These are phyloP conservation scores for Heteractis magnifica DNA, from an alignment of 92 coral and sea anemone genomes.

Conservation along the genomic window DNA sequence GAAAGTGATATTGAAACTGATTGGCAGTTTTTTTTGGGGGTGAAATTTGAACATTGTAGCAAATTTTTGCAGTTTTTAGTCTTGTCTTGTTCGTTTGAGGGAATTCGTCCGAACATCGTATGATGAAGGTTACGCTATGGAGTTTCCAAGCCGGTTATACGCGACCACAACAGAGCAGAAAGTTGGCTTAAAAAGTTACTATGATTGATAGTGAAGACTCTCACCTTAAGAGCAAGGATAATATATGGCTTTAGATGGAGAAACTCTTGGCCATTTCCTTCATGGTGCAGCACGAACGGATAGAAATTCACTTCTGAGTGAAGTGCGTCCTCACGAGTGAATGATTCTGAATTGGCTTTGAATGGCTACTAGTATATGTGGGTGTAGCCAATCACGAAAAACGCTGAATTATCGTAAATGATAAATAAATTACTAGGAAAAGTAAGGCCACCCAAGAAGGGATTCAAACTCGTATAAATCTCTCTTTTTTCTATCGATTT, in stretches of 20 bases:
- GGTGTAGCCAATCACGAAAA: constrained; percentile 27
- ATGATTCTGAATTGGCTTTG: background rate
- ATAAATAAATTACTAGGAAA: constrained; percentile 17
- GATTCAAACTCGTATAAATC: background rate
- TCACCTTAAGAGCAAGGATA: background rate
- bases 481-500: background rate
- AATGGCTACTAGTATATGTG: constrained; percentile 3
- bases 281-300: background rate
- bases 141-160: background rate
- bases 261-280: background rate
- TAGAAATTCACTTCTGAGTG: background rate
- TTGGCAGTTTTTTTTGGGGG: background rate
- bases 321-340: background rate
- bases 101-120: background rate
- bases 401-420: constrained; percentile 13
- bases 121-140: background rate
- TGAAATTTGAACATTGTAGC: too few relatives aligned
- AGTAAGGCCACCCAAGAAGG: constrained; percentile 8
- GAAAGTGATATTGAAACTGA: too few relatives aligned
- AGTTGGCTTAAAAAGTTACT: background rate
- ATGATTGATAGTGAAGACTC: background rate
- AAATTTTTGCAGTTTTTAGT: background rate
- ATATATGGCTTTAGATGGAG: background rate
- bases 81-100: background rate
- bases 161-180: background rate